Evolutionary conservation across 2,113 vertebrate genomes (phyloP).

Genomic region (Ailurus styani): DNA sequence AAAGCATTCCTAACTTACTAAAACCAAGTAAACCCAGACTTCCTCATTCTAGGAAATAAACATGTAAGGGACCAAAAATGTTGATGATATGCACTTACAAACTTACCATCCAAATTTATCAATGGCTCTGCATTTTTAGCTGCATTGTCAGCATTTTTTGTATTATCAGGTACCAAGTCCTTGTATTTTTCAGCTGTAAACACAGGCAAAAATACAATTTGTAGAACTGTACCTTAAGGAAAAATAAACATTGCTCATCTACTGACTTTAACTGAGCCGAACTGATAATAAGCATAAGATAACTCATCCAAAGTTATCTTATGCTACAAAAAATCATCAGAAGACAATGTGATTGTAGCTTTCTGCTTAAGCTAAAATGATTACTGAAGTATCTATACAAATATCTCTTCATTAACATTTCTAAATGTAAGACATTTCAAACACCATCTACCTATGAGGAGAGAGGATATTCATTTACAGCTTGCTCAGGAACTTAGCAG

Average conservation of each 20-base stretch:
- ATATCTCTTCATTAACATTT: background rate
- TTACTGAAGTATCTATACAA: background rate
- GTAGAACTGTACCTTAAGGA: slow-evolving; percentile 19
- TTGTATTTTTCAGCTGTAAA: slow-evolving; percentile 94
- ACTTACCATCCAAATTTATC: slow-evolving; percentile 94
- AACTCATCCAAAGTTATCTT: slow-evolving; percentile 14
- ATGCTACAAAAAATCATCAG: slow-evolving; percentile 1
- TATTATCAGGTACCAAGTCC: slow-evolving; percentile 85
- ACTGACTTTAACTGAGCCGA: background rate
- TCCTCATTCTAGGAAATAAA: background rate
- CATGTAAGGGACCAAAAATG: background rate
- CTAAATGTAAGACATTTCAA: background rate
- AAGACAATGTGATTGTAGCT: background rate
- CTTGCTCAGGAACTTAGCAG: background rate
- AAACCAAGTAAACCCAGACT: background rate
- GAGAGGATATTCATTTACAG: background rate
- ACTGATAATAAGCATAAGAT: background rate
- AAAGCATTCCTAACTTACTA: background rate
- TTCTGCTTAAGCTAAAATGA: slow-evolving; percentile 31
- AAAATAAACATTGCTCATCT: slow-evolving; percentile 15
- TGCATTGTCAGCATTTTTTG: slow-evolving; percentile 82
- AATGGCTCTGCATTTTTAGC: slow-evolving; percentile 89
- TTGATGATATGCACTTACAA: background rate
- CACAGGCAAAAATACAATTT: slow-evolving; percentile 36
- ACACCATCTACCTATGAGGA: background rate